Base-by-base conservation (phyloP, 2,113 vertebrate species). In the Lamprotornis superbus region DNA sequence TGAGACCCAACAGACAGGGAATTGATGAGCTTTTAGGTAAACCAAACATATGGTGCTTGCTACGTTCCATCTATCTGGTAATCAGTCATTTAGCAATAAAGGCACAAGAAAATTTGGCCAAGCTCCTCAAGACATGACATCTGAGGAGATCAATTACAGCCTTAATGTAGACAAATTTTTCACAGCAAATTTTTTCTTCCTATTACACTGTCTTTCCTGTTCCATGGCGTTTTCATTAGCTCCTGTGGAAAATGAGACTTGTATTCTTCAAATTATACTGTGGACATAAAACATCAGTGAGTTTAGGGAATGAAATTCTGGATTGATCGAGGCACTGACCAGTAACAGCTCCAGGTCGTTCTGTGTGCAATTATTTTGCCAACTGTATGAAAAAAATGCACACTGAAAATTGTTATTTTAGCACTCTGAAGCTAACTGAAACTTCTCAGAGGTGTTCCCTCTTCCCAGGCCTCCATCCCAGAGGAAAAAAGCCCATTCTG, bases 61-160 rank as follows among this genome's bases (percentile, higher is more conserved):
- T 93, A 9, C 9, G 9, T 95, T 81, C 90, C 88, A 93, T 91
- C 87, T 55, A 73, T 15, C 75, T 21, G 61, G 82, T 84, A 33
- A 97, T 97, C 95, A 96, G 89, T 97, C 94, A 93, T 31, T 91
- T 46, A 42, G 71, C 89, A 95, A 92, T 49, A 87, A 92, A 94
- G 30, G 59, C 82, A 92, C 68, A 68, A 46, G 79, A 81, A 78
- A 70, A 77, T 79, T 88, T 96, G 91, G 89, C 63, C 76, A 42
- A 40, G 67, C 37, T 95, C 56, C 89, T 90, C 61, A 74, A 88
- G 87, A 91, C 59, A 47, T 0, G 1, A 67, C 63, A 83, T 89
- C 89, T 56, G 77, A 93, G 47, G 40, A 95, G 56, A 96, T 94
- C 85, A 89, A 75, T 94, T 93, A 94, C 89, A 47, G 67, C n/a